Percentiles rank a stretch among this genome's conserved stretches.
Conservation (phyloP, 1,140 invertebrate species). For the Neotoxoptera formosana region DNA sequence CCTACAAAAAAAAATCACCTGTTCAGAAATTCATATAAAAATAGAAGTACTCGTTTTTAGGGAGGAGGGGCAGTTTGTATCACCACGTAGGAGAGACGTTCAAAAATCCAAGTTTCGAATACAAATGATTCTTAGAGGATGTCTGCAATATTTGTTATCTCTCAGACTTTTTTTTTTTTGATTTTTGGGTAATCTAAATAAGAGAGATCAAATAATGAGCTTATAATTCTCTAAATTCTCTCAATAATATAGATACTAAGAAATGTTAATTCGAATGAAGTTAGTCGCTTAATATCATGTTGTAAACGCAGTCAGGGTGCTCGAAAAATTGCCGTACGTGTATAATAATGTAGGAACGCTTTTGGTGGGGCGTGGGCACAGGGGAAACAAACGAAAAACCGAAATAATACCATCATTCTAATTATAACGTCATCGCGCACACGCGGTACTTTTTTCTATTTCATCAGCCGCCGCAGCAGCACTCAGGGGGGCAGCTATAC, state of each 20-base stretch:
- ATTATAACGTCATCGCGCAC: background rate
- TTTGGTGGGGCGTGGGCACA: background rate
- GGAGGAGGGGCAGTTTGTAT: background rate
- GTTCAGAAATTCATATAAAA: background rate
- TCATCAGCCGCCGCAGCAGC: slow-evolving; percentile 67
- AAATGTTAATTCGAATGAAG: background rate
- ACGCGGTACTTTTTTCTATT: slow-evolving; percentile 19
- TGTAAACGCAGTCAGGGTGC: background rate
- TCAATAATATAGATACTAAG: background rate
- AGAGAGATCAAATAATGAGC: too few relatives aligned
- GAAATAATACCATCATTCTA: background rate
- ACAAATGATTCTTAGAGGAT: background rate
- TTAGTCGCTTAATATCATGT: background rate
- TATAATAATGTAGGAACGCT: background rate
- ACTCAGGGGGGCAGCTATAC: slow-evolving; percentile 74
- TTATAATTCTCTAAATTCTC: too few relatives aligned
- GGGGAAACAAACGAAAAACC: background rate
- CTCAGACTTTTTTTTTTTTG: background rate
- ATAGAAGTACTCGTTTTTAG: background rate
- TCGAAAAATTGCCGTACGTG: background rate
- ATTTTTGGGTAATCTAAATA: background rate
- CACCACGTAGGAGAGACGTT: background rate
- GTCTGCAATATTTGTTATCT: background rate
- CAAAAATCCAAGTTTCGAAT: background rate
- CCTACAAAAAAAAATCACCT: background rate